Base-by-base conservation (phyloP, 2,888 invertebrate genomes). In the Malacosoma neustria region DNA sequence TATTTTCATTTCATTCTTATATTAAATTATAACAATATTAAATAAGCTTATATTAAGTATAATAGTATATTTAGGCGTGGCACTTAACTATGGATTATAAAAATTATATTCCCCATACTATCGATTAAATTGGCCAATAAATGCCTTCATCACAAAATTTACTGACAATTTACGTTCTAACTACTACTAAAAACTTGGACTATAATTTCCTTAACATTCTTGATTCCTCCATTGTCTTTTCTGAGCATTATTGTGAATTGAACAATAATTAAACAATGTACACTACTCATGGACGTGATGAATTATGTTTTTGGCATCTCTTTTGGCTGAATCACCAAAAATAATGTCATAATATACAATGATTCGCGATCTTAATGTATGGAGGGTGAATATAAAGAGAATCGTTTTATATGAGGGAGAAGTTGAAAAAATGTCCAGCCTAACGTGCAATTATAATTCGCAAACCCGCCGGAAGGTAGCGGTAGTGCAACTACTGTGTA, bases 131-230 rank as follows among this genome's bases (percentile, higher is more conserved):
- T 67, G 79, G 76, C 80, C 80, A 76, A 67, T 80, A 79, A 79
- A 79, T 81, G 84, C 82, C 81, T 56, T 70, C 72, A 76, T 80
- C 77, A 77, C 77, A 73, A 69, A 63, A 71, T 64, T 64, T 64
- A 61, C 44, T 54, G 52, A 48, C 49, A 50, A 42, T 43, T 46
- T 54, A 57, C 45, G 41, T 46, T 48, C 50, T 46, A 51, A 45
- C 43, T 50, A 56, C 40, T 37, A 47, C 54, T 55, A 48, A 38
- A 41, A 59, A 58, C 48, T 52, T 59, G 62, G 55, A 56, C 63
- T 70, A 72, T 46, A 47, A 38, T 40, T 50, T 48, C 59, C 57
- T 48, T 58, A 71, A 72, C 55, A 57, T 58, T 50, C 53, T 62
- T 58, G 55, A 56, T 50, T 57, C 42, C 48, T 67, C 67, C 51